These are phyloP conservation scores for Melanophora roralis DNA, from an alignment of 2,888 invertebrate species.

Conservation along the genomic window DNA sequence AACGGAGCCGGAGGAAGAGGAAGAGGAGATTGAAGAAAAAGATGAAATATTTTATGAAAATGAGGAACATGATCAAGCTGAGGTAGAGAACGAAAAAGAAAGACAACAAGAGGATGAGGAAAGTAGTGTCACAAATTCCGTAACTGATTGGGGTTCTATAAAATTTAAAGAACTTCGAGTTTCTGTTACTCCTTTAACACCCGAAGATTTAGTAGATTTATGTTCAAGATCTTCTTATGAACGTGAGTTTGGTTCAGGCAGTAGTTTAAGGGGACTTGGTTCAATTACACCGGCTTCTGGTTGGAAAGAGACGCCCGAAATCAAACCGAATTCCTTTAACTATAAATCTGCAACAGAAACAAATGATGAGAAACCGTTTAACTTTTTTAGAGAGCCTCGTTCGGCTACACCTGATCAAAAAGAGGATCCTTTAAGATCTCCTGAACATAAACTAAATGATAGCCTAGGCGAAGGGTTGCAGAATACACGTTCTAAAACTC, in stretches of 20 bases:
- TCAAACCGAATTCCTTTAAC: not conserved
- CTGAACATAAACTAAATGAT: conserved; percentile 15
- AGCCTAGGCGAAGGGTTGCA: no score
- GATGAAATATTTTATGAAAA: conserved; percentile 23
- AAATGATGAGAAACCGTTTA: conserved; percentile 3
- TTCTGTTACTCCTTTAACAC: conserved; percentile 34
- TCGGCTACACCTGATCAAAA: conserved; percentile 32
- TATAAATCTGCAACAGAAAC: not conserved
- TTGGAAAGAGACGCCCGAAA: conserved; percentile 32
- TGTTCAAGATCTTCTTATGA: conserved; percentile 54
- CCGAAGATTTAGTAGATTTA: conserved; percentile 54
- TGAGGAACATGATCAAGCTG: conserved; percentile 12
- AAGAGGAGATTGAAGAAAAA: no score
- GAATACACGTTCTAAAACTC: no score
- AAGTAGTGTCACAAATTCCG: conserved; percentile 21
- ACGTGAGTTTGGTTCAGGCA: conserved; percentile 38
- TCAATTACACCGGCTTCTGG: conserved; percentile 46
- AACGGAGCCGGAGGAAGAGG: conserved; percentile 54
- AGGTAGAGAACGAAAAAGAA: conserved; percentile 42
- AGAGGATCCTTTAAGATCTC: not conserved
- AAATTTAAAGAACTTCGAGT: conserved; percentile 53
- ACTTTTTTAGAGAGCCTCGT: conserved; percentile 26
- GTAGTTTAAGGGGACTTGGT: conserved; percentile 25
- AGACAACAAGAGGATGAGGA: conserved; percentile 34
- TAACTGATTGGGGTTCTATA: conserved; percentile 46